Base-by-base conservation (phyloP, 2,888 invertebrate genomes). In the Copidosoma aretas region DNA sequence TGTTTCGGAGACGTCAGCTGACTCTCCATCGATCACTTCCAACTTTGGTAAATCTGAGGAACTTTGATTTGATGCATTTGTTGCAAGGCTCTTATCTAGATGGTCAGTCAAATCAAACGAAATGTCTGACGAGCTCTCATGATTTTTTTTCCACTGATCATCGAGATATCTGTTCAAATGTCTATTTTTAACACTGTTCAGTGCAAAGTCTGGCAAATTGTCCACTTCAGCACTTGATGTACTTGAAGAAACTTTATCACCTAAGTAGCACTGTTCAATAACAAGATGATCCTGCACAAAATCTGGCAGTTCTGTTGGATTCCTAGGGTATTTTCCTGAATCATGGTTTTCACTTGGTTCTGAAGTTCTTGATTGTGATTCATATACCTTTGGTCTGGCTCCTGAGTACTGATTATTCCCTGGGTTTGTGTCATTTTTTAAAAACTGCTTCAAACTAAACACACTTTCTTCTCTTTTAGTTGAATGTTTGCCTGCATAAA, bases 221-320 rank as follows among this genome's bases (percentile, higher is more conserved):
- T 89, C 89, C 22, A 73, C 72, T 59, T 76, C 75, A 46, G 71
- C 73, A 64, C 25, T 68, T 22, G 39, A 15, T 39, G 65, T 85
- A 84, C 74, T 73, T n/a, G 75, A 73, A 61, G 58, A 72, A 21
- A 74, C 72, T 60, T 77, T 76, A 19, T 77, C 76, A 62, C 80
- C 81, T 77, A 91, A 85, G 82, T 90, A 91, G 72, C 90, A 90
- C 77, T 93, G 91, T 79, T 93, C 93, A 51, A 94, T 90, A 75
- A 93, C 88, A 82, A 94, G 88, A 84, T 94, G 94, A 84, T 94
- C 94, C 81, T 94, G 94, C 62, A 95, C 94, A 84, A 94, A 94
- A 82, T 94, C 94, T 0, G 94, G 94, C 74, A 93, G 81, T 12
- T 91, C 90, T 1, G 91, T 90, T 75, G 91, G 86, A 75, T 86